Base-by-base conservation (phyloP, 2,113 vertebrate genomes). In the Peromyscus maniculatus region DNA sequence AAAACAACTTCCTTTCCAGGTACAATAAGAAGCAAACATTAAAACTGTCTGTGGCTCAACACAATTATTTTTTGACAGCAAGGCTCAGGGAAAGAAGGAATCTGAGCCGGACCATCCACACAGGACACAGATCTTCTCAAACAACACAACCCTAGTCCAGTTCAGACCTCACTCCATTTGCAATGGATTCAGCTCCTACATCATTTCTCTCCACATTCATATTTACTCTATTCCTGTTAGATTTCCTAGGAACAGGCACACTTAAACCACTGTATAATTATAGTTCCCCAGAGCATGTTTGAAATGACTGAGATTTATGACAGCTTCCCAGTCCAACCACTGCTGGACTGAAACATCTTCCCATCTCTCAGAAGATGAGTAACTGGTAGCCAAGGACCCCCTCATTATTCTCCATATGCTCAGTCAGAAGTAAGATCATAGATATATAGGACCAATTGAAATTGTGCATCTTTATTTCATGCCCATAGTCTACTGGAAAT, bases 261-360 rank as follows among this genome's bases (percentile, higher is more conserved):
- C 36, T 94, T 79, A 96, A 93, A 62, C 96, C 55, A 69, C 36
- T 17, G 49, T 39, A 55, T 22, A 83, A 52, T 75, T 86, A 43
- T 7, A 43, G 26, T 62, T 79, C 71, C n/a, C 28, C 64, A 43
- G 6, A 89, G 43, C 39, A 55, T 43, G 21, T 87, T 93, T 92
- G 64, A 71, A 93, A 59, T 80, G 62, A 52, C 49, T 57, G 36
- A 67, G 22, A 89, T 6, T 26, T 46, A 59, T 52, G 55, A 69
- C 33, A 69, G 52, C 62, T 62, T 69, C 79, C 10, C 10, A 24
- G 52, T 2, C 10, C 59, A 55, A 67, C 4, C 43, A 64, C 15
- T 9, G 43, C 31, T 3, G 13, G 19, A 72, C 33, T 88, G 83
- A 39, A 92, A 55, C 1, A 6, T 39, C 72, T 52, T 66, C 71